Conservation (phyloP, 2,797 vertebrate species). For the Taeniopygia guttata region DNA sequence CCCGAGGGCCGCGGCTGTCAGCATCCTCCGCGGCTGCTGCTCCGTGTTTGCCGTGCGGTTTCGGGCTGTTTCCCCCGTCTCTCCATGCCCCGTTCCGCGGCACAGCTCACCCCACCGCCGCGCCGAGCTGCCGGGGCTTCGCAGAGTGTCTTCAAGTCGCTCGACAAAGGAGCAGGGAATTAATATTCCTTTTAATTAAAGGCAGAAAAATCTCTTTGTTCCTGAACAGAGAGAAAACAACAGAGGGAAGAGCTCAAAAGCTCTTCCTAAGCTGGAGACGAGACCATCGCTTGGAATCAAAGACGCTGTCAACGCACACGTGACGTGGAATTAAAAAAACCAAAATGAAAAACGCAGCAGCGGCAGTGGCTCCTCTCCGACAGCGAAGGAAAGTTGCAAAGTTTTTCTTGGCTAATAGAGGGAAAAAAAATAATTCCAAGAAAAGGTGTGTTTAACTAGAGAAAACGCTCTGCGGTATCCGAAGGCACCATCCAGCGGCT, state of each 20-base stretch:
- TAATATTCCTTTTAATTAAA: conserved; percentile 61
- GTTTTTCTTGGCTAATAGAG: conserved; percentile 36
- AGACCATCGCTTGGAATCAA: conserved; percentile 34
- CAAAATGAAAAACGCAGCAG: conserved; percentile 52
- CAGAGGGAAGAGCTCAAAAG: conserved; percentile 56
- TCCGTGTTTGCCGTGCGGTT: not conserved
- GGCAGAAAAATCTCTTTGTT: conserved; percentile 59
- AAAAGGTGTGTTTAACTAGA: conserved; percentile 9
- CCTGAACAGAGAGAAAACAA: conserved; percentile 49
- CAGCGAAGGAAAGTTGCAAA: conserved; percentile 45
- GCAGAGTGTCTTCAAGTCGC: not conserved
- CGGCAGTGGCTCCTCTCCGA: conserved; percentile 6
- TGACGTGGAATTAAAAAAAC: conserved; percentile 50
- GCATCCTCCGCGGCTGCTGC: not conserved
- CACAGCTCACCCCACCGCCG: not conserved
- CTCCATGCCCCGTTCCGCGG: not conserved
- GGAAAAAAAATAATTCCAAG: not conserved
- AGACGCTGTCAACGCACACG: conserved; percentile 38
- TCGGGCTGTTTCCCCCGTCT: not conserved
- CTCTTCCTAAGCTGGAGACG: conserved; percentile 35
- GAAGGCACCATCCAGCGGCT: not conserved
- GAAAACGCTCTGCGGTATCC: not conserved
- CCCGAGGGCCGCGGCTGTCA: not conserved
- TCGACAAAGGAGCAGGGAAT: conserved; percentile 10
- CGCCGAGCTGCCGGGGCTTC: not conserved